These are phyloP conservation scores for Bombus waltoni DNA, from an alignment of 1,140 invertebrate genomes.

Conservation along the genomic window DNA sequence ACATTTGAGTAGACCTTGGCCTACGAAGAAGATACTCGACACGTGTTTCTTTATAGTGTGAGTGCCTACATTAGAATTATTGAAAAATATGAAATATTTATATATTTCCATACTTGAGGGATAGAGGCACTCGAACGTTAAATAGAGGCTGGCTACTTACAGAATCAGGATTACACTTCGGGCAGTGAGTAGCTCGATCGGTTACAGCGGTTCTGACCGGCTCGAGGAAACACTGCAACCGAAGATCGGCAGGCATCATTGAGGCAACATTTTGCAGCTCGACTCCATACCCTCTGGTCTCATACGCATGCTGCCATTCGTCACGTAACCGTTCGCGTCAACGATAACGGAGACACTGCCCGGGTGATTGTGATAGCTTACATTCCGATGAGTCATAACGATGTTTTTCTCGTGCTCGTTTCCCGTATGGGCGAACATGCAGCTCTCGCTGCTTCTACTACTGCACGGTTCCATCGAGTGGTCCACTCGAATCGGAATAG, in stretches of 20 bases:
- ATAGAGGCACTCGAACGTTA: neutral
- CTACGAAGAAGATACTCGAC: too few relatives aligned
- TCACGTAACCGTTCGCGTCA: conserved; percentile 81
- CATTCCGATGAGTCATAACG: conserved; percentile 61
- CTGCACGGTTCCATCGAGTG: conserved; percentile 71
- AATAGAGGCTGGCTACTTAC: conserved; percentile 37
- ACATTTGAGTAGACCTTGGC: too few relatives aligned
- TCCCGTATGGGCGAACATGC: conserved; percentile 63
- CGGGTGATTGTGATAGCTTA: conserved; percentile 66
- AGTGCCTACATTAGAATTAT: too few relatives aligned
- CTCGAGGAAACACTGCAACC: conserved; percentile 70
- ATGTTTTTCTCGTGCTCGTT: conserved; percentile 62
- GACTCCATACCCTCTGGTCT: conserved; percentile 85
- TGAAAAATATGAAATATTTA: too few relatives aligned
- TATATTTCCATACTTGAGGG: too few relatives aligned
- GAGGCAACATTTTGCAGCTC: conserved; percentile 77
- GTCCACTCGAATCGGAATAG: conserved; percentile 70
- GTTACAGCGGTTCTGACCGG: conserved; percentile 67
- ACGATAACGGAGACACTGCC: conserved; percentile 72
- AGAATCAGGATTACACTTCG: conserved; percentile 54
- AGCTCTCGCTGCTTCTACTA: conserved; percentile 67
- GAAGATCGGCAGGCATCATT: conserved; percentile 81
- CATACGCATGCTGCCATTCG: conserved; percentile 83
- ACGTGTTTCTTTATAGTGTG: too few relatives aligned
- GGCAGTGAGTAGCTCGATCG: conserved; percentile 47